Evolutionary conservation across 2,888 invertebrate species (phyloP), one percentile per base, ranked within the genome.

Genomic region (Blera fallax): DNA sequence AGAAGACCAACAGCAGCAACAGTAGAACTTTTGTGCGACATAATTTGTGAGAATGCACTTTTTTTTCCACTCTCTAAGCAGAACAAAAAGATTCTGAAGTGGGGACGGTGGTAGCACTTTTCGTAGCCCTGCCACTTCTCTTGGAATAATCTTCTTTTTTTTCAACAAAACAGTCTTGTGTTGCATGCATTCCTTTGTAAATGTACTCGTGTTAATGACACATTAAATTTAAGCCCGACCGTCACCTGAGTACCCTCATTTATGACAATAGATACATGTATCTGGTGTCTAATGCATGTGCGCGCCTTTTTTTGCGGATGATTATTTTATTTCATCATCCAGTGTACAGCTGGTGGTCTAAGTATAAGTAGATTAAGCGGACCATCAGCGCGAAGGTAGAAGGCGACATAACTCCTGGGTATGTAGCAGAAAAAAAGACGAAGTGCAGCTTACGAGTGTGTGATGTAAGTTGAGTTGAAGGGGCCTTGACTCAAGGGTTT

Each of bases 161-260:
- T n/a, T n/a, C n/a, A n/a, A 65, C 65, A 64, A 56, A 70, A 56
- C 69, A 62, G 37, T 48, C 62, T 65, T 62, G 18, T 48, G 14
- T 37, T 40, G 54, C 52, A 78, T 40, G 54, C 52, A 78, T 73
- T 67, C 52, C 32, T 24, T 40, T 60, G 43, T 18, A 40, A 14
- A 50, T 6, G 56, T 70, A 65, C 69, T 58, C 74, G 69, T 70
- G 84, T 84, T 84, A 84, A 84, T 84, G 80, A 84, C 80, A 84
- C 84, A 84, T 84, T 74, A 74, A 84, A 84, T 70, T 64, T 43
- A 69, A 69, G 69, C 32, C 73, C 74, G 37, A 74, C 69, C 74
- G 62, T 74, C 84, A 80, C 64, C 62, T 67, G 74, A 80, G 80
- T 56, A 69, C 29, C 62, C 80, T 79, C 84, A 52, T 50, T 77